Base-by-base conservation (phyloP, 1,140 invertebrate genomes). In the Drosophila bipectinata region DNA sequence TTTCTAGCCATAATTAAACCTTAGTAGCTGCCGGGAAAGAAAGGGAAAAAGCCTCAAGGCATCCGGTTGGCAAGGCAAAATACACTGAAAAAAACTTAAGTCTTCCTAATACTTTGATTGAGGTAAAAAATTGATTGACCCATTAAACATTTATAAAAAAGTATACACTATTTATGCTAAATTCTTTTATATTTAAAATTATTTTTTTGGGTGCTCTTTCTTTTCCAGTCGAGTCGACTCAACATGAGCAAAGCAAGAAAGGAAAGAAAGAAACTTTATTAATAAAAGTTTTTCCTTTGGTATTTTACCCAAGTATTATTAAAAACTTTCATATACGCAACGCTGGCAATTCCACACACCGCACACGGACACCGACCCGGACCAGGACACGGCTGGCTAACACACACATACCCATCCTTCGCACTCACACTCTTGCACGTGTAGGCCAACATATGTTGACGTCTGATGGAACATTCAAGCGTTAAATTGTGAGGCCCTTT, bases 221-320 rank as follows among this genome's bases (percentile, higher is more conserved):
- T 49, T 55, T 44, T n/a, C 21, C 28, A 15, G 51, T 12, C 18
- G 28, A 18, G 6, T 14, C 7, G 0, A 3, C 26, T 45, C 15
- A 7, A 49, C 41, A 26, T 37, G 15, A 59, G 66, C 37, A 59
- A 47, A 28, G 55, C 39, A 59, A 66, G 62, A 44, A 52, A 37
- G 28, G 77, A 80, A 79, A 87, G 74, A 87, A 87, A 72, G 82
- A 85, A 85, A 85, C 82, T 85, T 85, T 85, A 85, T 85, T 85
- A 85, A 85, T 85, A 85, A 85, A 85, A 85, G 82, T 85, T 85
- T 85, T 85, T 87, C 82, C 82, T 87, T 85, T 87, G 82, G 82
- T 78, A 85, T 85, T 85, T 85, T 79, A 66, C 54, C 75, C 82
- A 78, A 85, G 82, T 85, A 82, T 87, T 87, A 85, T 87, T 87